Percentiles rank a stretch among this genome's conserved stretches.
Evolutionary conservation across 2,888 invertebrate species (phyloP).

Genomic region (Volucella bombylans): DNA sequence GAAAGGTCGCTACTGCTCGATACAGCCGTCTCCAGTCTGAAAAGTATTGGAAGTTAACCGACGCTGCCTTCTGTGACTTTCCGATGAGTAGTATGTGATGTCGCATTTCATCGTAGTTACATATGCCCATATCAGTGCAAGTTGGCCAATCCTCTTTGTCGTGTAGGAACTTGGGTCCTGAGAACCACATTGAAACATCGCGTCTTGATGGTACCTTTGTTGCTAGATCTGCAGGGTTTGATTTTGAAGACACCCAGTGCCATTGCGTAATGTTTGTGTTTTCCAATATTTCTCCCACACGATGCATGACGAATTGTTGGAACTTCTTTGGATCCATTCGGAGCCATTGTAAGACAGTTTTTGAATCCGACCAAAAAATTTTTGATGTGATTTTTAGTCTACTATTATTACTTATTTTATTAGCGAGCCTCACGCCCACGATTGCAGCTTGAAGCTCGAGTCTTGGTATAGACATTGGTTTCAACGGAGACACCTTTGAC

Average conservation of each 20-base stretch:
- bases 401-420: slow-evolving; percentile 12
- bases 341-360: slow-evolving; percentile 74
- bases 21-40: slow-evolving; percentile 55
- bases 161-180: slow-evolving; percentile 23
- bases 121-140: slow-evolving; percentile 5
- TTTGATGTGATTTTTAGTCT: slow-evolving; percentile 13
- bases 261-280: slow-evolving; percentile 12
- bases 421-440: slow-evolving; percentile 31
- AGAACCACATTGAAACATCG: slow-evolving; percentile 1
- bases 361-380: slow-evolving; percentile 75
- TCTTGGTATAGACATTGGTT: slow-evolving; percentile 62
- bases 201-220: slow-evolving; percentile 14
- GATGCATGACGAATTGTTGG: slow-evolving; percentile 71
- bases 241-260: slow-evolving; percentile 37
- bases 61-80: neutral
- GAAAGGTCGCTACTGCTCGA: slow-evolving; percentile 42
- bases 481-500: slow-evolving; percentile 58
- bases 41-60: slow-evolving; percentile 34
- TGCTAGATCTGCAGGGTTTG: slow-evolving; percentile 28
- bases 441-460: slow-evolving; percentile 64
- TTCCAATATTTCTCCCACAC: slow-evolving; percentile 71
- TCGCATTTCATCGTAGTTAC: slow-evolving; percentile 15
- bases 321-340: slow-evolving; percentile 71
- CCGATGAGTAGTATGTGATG: neutral
- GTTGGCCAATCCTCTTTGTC: slow-evolving; percentile 6